These are phyloP conservation scores for Aramus guarauna DNA, from an alignment of 2,113 vertebrate genomes.

Conservation along the genomic window DNA sequence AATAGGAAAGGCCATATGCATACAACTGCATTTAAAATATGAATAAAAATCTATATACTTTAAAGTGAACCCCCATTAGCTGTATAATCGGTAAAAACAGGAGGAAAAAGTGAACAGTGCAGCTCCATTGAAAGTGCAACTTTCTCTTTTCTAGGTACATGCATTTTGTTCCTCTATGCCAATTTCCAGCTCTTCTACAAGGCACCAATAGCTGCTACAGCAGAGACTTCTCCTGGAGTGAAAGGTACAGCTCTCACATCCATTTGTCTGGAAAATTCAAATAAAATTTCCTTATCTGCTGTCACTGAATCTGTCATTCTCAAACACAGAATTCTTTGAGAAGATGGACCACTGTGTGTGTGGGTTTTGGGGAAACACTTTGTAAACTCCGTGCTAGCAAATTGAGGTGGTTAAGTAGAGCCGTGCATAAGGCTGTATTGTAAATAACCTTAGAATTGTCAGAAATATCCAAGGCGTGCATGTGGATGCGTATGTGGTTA, in stretches of 20 bases:
- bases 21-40: background rate
- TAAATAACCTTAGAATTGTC: background rate
- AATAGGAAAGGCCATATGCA: background rate
- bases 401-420: background rate
- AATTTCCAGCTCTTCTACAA: background rate
- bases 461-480: background rate
- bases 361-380: background rate
- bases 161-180: background rate
- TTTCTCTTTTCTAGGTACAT: background rate
- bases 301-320: background rate
- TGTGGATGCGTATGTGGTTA: background rate
- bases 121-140: background rate
- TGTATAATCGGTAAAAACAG: background rate
- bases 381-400: background rate
- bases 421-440: fast-evolving
- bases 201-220: background rate
- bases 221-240: background rate
- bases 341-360: background rate
- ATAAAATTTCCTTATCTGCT: background rate
- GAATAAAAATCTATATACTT: background rate
- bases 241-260: background rate
- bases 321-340: background rate
- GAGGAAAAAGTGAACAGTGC: background rate
- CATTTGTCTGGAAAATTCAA: background rate
- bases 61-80: background rate